Conservation (phyloP, 2,888 invertebrate genomes). For the Drosophila emarginata region DNA sequence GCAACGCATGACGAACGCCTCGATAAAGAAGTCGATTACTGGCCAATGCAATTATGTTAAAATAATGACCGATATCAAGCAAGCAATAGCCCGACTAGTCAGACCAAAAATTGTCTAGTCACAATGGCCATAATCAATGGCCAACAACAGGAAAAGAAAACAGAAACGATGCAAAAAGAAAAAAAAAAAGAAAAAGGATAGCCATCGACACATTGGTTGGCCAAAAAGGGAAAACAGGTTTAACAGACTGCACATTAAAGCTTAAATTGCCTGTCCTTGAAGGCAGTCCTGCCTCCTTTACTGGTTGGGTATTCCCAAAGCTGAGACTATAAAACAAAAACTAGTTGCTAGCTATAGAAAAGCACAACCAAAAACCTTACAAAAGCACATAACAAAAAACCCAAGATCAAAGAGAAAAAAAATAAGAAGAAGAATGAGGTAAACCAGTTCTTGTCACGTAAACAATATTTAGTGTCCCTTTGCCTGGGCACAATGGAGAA, state of each 20-base stretch:
- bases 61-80: conserved; percentile 43
- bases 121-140: conserved; percentile 23
- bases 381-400: background rate
- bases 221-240: conserved; percentile 22
- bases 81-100: conserved; percentile 22
- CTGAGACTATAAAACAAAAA: conserved; percentile 4
- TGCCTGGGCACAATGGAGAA: conserved; percentile 18
- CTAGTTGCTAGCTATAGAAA: conserved; percentile 13
- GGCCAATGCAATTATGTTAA: conserved; percentile 16
- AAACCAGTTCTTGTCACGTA: conserved; percentile 37
- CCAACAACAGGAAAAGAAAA: conserved; percentile 9
- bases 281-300: conserved; percentile 42
- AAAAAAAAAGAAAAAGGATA: background rate
- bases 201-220: conserved; percentile 1
- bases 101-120: conserved; percentile 20
- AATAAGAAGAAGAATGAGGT: conserved; percentile 18
- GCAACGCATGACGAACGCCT: conserved; percentile 17
- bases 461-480: conserved; percentile 24
- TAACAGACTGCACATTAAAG: conserved; percentile 20
- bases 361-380: conserved; percentile 22
- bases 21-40: conserved; percentile 24
- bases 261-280: conserved; percentile 40
- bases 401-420: background rate
- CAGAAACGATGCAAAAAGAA: no score
- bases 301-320: conserved; percentile 36